Conservation (phyloP, 2,113 vertebrate species). For the Fregetta grallaria region DNA sequence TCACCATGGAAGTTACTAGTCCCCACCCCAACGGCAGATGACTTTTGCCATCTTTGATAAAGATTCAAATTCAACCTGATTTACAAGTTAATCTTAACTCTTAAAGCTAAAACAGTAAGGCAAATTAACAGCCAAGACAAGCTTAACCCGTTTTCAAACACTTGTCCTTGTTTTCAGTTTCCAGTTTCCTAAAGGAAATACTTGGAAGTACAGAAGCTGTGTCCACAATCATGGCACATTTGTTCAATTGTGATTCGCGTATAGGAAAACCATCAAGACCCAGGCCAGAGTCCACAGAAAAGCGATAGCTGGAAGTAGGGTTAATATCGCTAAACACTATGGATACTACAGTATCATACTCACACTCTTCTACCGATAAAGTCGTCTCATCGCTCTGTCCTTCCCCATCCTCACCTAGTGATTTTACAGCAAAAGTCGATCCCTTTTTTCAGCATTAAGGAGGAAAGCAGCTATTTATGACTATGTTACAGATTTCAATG, state of each 20-base stretch:
- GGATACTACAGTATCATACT: not conserved
- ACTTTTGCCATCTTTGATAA: not conserved
- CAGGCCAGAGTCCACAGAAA: not conserved
- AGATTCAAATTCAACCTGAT: not conserved
- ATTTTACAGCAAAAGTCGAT: not conserved
- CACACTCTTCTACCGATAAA: not conserved
- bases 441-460: not conserved
- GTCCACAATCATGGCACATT: not conserved
- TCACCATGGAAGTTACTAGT: not conserved
- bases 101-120: not conserved
- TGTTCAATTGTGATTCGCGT: fast-evolving
- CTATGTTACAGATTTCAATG: not conserved
- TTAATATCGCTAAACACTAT: not conserved
- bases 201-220: not conserved
- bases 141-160: not conserved
- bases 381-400: not conserved
- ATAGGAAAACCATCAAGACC: not conserved
- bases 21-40: not conserved
- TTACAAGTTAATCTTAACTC: not conserved
- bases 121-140: not conserved
- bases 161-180: not conserved
- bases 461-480: not conserved
- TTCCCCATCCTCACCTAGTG: not conserved
- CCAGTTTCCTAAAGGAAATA: not conserved
- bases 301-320: not conserved